Evolutionary conservation across 2,888 invertebrate species (phyloP).

Genomic region (Cryptus armator): DNA sequence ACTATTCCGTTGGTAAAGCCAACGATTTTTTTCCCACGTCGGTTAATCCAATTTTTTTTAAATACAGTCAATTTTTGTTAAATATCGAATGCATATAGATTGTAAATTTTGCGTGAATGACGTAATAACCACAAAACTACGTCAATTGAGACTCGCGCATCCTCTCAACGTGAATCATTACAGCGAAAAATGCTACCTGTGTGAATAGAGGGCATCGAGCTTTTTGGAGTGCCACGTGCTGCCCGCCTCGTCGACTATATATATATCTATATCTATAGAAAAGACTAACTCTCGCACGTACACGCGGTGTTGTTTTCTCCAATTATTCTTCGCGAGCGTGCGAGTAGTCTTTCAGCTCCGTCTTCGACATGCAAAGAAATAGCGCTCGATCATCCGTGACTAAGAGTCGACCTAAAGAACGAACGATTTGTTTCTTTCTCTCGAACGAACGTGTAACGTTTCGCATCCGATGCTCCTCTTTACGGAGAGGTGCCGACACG

Average conservation of each 20-base stretch:
- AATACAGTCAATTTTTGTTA: too few relatives aligned
- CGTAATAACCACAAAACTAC: too few relatives aligned
- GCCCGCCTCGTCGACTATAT: background rate
- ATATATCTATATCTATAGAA: too few relatives aligned
- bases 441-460: conserved; percentile 66
- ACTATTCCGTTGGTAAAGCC: too few relatives aligned
- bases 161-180: background rate
- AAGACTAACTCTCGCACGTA: conserved; percentile 7
- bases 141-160: background rate
- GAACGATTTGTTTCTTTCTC: conserved; percentile 68
- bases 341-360: conserved; percentile 43
- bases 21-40: too few relatives aligned
- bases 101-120: background rate
- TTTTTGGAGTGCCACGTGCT: conserved; percentile 11
- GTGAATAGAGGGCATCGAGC: background rate
- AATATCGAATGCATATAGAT: background rate
- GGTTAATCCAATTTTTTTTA: too few relatives aligned
- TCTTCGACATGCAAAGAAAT: conserved; percentile 59
- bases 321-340: conserved; percentile 65
- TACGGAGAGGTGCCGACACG: conserved; percentile 56
- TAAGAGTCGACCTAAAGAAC: conserved; percentile 53
- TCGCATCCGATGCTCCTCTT: conserved; percentile 65
- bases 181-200: background rate
- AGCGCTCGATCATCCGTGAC: conserved; percentile 43
- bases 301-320: conserved; percentile 62